Conservation (phyloP, 37 sponge, comb jelly and placozoan genomes). For the Halisarca cf. caerulea region DNA sequence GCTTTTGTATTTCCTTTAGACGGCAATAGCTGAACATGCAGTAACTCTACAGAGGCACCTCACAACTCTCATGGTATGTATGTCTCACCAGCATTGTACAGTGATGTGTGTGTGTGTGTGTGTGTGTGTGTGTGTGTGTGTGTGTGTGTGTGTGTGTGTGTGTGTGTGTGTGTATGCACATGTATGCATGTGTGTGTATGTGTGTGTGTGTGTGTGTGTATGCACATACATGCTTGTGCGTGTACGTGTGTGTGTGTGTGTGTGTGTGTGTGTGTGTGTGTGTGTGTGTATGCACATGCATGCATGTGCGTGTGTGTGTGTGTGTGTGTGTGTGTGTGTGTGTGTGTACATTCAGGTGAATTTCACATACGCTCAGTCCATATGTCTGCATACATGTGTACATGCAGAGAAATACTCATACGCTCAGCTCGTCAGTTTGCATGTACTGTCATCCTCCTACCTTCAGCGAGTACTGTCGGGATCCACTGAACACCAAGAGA, state of each 20-base stretch:
- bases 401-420: background rate
- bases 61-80: background rate
- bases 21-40: slow-evolving; percentile 8
- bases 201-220: background rate
- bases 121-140: too few species aligned
- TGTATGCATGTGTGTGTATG: too few species aligned
- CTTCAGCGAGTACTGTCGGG: too few species aligned
- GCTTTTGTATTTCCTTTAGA: too few species aligned
- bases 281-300: background rate
- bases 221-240: background rate
- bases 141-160: background rate
- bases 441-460: too few species aligned
- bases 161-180: background rate
- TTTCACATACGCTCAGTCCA: background rate
- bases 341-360: background rate
- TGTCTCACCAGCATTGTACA: too few species aligned
- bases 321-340: background rate
- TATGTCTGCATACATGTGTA: background rate
- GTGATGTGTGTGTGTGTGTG: too few species aligned
- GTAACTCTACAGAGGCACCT: background rate
- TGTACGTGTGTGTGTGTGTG: background rate
- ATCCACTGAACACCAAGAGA: too few species aligned
- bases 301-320: background rate
- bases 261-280: background rate
- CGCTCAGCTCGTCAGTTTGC: background rate